Evolutionary conservation across 2,888 invertebrate species (phyloP), one percentile per base, ranked within the genome.

Genomic region (Hypercompe scribonia): DNA sequence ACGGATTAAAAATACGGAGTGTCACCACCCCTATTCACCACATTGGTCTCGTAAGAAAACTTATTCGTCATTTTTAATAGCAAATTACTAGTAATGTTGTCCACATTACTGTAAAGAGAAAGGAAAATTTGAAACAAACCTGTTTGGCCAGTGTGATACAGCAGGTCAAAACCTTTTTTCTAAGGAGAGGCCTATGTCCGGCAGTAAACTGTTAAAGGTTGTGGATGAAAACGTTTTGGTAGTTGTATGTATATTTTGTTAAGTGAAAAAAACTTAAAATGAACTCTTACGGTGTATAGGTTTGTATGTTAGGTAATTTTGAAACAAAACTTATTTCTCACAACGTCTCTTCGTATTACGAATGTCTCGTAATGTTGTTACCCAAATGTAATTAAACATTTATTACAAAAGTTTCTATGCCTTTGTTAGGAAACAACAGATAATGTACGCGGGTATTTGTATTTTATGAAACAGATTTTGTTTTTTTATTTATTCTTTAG

Each of bases 311-410:
- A 74, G 65, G 76, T 84, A 82, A 83, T 86, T 83, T 78, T 80
- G 78, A 78, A 84, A 85, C 84, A 84, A 87, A 88, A 88, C 77
- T 83, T 87, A 67, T 73, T 63, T 75, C 76, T 78, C 78, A 77
- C 76, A 76, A 78, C 79, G 82, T 84, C 81, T 79, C 79, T 73
- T 72, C 78, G 78, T 77, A 81, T 84, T 85, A 84, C 81, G 82
- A 85, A 86, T 82, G 85, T 87, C 86, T 83, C 80, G 74, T 84
- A 80, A 86, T 79, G 82, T 80, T 86, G 83, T 87, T 87, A 85
- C 86, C 81, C 82, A 84, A 87, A 86, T 88, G 81, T 86, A 88
- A 88, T 89, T 88, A 89, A 86, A 86, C 88, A 87, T 88, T 89
- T 89, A 89, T 88, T 85, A 78, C 84, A 74, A 87, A 89, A 90